Conservation (phyloP, 2,797 vertebrate species). For the Apodemus agrarius region DNA sequence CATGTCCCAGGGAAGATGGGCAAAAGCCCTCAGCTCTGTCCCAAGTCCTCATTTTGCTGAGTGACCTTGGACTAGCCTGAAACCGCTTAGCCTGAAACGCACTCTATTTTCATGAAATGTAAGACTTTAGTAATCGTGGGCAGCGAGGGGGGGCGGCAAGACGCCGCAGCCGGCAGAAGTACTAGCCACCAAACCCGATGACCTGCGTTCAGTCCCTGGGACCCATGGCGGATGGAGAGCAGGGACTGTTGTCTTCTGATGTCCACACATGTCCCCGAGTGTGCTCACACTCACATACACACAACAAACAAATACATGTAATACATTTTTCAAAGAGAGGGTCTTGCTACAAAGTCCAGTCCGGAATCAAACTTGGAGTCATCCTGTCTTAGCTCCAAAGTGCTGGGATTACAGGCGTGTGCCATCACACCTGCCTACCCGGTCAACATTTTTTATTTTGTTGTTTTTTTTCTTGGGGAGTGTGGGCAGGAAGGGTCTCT, state of each 20-base stretch:
- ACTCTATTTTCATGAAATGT: neutral
- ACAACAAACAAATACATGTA: neutral
- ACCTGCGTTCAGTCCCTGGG: neutral
- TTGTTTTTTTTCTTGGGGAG: neutral
- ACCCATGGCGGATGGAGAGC: neutral
- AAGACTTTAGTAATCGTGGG: neutral
- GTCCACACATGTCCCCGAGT: neutral
- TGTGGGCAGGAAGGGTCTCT: neutral
- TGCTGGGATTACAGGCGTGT: neutral
- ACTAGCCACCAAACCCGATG: neutral
- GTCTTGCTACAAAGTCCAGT: neutral
- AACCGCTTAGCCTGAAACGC: conserved; percentile 1
- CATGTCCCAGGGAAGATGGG: neutral
- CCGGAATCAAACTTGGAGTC: neutral
- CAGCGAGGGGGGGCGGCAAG: neutral
- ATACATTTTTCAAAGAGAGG: neutral
- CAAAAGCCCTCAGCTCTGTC: neutral
- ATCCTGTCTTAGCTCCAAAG: neutral
- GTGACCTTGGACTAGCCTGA: neutral
- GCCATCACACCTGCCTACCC: neutral
- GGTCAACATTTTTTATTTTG: neutral
- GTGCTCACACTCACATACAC: neutral
- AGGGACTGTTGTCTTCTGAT: neutral
- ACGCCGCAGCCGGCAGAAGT: neutral
- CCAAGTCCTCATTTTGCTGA: neutral